phyloP scores from a whole-genome alignment of 2,888 invertebrate species.

The Monoplex corrugatus region DNA sequence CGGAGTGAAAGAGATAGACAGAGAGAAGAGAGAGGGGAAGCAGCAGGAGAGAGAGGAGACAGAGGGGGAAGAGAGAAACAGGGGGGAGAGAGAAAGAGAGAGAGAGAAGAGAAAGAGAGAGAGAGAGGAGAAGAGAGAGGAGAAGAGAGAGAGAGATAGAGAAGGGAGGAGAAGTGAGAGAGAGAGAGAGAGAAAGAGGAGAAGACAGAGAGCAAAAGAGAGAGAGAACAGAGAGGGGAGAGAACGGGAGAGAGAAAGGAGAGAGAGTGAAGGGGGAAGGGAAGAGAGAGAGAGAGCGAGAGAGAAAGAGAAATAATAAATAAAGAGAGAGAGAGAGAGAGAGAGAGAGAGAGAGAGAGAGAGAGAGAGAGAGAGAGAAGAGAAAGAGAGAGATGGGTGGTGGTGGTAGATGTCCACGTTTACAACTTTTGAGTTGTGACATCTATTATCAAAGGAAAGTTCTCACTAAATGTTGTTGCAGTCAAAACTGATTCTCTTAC shows the following conservation, averaged over 20 bases:
- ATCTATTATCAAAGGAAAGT: too few species aligned
- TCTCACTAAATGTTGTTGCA: too few species aligned
- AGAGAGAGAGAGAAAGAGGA: background rate
- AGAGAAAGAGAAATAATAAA: too few species aligned
- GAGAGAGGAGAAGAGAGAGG: background rate
- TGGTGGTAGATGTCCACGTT: background rate
- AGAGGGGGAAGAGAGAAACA: too few species aligned
- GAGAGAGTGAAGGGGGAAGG: background rate
- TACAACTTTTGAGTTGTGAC: too few species aligned
- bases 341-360: constrained; percentile 25
- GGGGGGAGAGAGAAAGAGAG: background rate
- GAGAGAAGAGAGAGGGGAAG: background rate
- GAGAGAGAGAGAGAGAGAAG: constrained; percentile 28
- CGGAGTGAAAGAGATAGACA: constrained; percentile 26
- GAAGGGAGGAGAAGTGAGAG: background rate
- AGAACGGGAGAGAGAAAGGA: background rate
- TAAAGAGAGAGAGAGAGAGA: background rate
- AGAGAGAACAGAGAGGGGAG: background rate
- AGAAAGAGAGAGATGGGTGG: background rate
- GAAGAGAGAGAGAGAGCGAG: background rate
- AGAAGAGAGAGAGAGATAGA: background rate
- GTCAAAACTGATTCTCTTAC: too few species aligned
- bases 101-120: background rate
- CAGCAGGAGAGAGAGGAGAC: background rate
- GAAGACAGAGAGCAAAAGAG: background rate